Conservation (phyloP, 2,888 invertebrate species). For the Platycheirus albimanus region DNA sequence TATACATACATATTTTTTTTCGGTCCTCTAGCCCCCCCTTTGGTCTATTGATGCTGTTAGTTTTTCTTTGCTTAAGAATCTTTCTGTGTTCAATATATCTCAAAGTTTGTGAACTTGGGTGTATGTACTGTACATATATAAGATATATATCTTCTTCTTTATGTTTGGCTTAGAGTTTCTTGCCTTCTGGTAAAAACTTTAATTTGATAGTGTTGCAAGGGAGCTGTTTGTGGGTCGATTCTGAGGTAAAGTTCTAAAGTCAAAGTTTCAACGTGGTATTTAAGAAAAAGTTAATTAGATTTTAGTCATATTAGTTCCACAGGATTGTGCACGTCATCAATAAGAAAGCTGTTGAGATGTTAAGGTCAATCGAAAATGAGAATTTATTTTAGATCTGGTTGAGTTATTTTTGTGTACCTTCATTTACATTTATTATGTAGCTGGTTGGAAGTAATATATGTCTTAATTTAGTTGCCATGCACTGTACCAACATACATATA, state of each 20-base stretch:
- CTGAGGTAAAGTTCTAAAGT: slow-evolving; percentile 65
- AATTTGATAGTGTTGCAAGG: slow-evolving; percentile 71
- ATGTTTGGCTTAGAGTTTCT: slow-evolving; percentile 59
- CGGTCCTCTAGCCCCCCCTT: slow-evolving; percentile 30
- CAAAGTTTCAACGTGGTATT: slow-evolving; percentile 63
- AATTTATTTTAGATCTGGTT: neutral
- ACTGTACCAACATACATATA: too few relatives aligned
- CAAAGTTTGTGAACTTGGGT: slow-evolving; percentile 65
- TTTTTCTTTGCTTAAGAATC: slow-evolving; percentile 44
- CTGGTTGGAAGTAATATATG: too few relatives aligned
- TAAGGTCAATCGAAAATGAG: slow-evolving; percentile 1
- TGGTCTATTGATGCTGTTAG: slow-evolving; percentile 40
- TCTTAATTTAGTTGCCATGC: too few relatives aligned
- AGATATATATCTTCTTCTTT: slow-evolving; percentile 56
- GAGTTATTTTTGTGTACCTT: too few relatives aligned
- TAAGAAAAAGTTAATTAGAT: slow-evolving; percentile 70
- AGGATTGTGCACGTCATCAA: slow-evolving; percentile 15
- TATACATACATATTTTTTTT: slow-evolving; percentile 34
- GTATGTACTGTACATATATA: neutral
- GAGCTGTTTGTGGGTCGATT: slow-evolving; percentile 42
- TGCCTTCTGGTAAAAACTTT: slow-evolving; percentile 68
- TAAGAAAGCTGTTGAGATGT: slow-evolving; percentile 32
- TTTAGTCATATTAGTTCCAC: slow-evolving; percentile 50
- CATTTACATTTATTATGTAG: too few relatives aligned
- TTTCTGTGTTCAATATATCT: slow-evolving; percentile 70